Percentiles rank a stretch among this genome's conserved stretches.
phyloP scores from a whole-genome alignment of 2,113 vertebrate genomes.

The Chaetorhynchus papuensis region DNA sequence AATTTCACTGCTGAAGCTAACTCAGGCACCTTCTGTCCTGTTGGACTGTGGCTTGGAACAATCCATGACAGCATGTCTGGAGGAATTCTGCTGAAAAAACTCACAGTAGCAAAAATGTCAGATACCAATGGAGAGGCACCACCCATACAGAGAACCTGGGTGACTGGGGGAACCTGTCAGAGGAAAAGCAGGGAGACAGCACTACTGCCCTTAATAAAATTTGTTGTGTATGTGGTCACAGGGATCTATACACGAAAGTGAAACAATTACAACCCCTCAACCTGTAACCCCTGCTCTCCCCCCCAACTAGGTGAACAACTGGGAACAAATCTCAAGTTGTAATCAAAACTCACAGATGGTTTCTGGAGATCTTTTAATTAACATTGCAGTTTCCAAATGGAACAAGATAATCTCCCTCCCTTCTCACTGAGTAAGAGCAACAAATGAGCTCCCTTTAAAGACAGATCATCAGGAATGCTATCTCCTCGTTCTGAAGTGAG shows the following conservation, averaged over 20 bases:
- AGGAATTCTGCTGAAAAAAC: background rate
- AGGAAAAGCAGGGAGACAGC: background rate
- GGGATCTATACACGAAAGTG: background rate
- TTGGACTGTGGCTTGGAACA: conserved; percentile 2
- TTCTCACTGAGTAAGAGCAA: background rate
- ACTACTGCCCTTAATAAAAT: background rate
- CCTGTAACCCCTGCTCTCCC: background rate
- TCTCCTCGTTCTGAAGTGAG: background rate
- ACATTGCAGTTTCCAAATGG: background rate
- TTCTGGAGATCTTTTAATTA: conserved; percentile 9
- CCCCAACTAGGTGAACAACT: background rate
- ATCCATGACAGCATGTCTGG: background rate
- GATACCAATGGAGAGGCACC: background rate
- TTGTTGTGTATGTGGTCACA: background rate
- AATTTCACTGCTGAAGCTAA: conserved; percentile 29
- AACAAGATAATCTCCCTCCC: background rate
- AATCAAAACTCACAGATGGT: background rate
- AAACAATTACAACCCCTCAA: background rate
- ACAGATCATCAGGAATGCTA: background rate
- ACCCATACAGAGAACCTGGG: background rate
- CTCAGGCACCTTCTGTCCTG: conserved; percentile 29
- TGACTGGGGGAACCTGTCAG: background rate
- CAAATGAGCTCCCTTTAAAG: conserved; percentile 7
- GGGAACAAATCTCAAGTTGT: background rate
- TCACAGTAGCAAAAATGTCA: background rate